These are phyloP conservation scores for Eugnorisma glareosa DNA, from an alignment of 2,888 invertebrate species.

Conservation along the genomic window DNA sequence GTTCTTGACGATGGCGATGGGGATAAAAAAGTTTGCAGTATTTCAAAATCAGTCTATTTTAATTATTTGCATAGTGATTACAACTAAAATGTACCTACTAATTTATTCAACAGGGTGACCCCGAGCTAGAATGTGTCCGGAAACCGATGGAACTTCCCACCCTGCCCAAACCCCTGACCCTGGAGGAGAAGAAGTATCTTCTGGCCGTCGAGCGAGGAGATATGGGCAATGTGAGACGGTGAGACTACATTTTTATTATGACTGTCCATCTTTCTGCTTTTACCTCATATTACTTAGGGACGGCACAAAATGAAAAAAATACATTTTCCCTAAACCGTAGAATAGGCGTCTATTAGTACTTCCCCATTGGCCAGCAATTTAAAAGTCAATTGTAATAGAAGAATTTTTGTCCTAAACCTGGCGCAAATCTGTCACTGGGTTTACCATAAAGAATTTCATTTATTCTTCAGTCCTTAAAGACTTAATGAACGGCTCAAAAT, in stretches of 20 bases:
- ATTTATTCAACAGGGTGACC: constrained; percentile 78
- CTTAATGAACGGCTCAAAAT: background rate
- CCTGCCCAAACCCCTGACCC: constrained; percentile 93
- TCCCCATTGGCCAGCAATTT: background rate
- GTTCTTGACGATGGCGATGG: background rate
- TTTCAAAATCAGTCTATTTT: background rate
- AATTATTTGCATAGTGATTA: background rate
- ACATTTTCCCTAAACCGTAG: background rate
- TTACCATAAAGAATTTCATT: background rate
- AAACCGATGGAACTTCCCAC: constrained; percentile 90
- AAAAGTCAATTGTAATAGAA: background rate
- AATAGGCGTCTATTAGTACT: background rate
- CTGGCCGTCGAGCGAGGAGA: constrained; percentile 98
- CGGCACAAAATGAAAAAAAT: background rate
- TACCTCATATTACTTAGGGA: background rate
- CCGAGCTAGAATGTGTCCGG: constrained; percentile 73
- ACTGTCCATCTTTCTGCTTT: background rate
- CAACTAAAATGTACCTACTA: background rate
- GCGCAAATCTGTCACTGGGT: background rate
- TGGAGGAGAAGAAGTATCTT: constrained; percentile 97
- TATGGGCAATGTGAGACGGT: constrained; percentile 96
- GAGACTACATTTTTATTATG: constrained; percentile 66
- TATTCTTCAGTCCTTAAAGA: background rate
- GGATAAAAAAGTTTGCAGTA: background rate
- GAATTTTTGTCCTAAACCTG: background rate